Evolutionary conservation across 2,113 vertebrate genomes (phyloP), one percentile per base, ranked within the genome.

Genomic region (Catharus minimus): DNA sequence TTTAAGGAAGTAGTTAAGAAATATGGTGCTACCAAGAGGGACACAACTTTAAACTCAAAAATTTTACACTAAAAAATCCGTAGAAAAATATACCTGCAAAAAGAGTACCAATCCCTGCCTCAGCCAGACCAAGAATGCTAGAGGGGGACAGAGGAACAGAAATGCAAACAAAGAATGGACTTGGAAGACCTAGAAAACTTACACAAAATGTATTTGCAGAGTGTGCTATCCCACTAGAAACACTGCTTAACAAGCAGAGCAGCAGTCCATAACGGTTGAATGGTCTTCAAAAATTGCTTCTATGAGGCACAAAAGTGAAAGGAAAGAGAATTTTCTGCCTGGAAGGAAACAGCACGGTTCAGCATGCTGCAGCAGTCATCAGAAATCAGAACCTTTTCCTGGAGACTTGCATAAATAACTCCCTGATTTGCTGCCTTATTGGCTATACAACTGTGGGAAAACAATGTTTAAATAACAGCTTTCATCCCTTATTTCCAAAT

Each of bases 261-360:
- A 81, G 38, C 38, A 73, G 41, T 28, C 67, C 64, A 28, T 61
- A 83, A 83, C 1, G 3, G 67, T 83, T 92, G 52, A 82, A 90
- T 33, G 33, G 57, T 50, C 53, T 88, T 93, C 46, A 75, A 74
- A 86, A 73, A 71, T 67, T 88, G 72, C 56, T 94, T 92, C 66
- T 60, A 12, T 60, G 67, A 92, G 62, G 72, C 55, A 92, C 44
- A 71, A 43, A 81, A 93, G 43, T 39, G 38, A 78, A 52, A 66
- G 69, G 57, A 57, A 84, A 75, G 41, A 69, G 38, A 86, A 90
- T 90, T 87, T 91, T 94, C 83, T 89, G 46, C 87, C 93, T 92
- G 85, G 86, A 86, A 92, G 65, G 65, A 88, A 90, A 79, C 13
- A 82, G 66, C 52, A 68, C 3, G 3, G 85, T 55, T 84, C 62